Conservation (phyloP, 2,113 vertebrate species). For the Rhadina sibilatrix region DNA sequence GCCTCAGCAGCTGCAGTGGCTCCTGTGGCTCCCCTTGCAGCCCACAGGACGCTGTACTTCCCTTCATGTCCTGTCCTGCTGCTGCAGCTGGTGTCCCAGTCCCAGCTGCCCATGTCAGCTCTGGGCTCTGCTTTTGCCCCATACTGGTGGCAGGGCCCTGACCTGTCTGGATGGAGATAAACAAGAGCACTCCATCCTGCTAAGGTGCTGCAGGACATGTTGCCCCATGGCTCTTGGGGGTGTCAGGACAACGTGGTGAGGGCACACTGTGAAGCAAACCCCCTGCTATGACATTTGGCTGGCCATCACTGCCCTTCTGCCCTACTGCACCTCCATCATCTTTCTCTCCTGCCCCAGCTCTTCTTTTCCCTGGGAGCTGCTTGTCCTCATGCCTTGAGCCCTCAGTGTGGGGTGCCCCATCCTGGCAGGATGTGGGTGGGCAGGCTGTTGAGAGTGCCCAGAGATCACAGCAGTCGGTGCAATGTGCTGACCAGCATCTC, state of each 20-base stretch:
- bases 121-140: neutral
- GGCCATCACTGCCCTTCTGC: neutral
- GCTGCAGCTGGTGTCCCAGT: neutral
- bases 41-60: neutral
- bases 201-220: fast-evolving
- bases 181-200: neutral
- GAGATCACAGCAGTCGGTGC: neutral
- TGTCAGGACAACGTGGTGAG: fast-evolving
- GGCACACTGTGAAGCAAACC: neutral
- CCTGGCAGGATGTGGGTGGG: neutral
- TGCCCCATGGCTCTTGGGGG: fast-evolving
- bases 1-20: neutral
- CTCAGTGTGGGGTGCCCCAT: fast-evolving
- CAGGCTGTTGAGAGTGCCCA: neutral
- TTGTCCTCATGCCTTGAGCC: neutral
- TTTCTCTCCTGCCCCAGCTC: neutral
- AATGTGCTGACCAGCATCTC: neutral
- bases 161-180: neutral
- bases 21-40: neutral
- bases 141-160: neutral
- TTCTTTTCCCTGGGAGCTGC: neutral
- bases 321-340: neutral
- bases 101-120: fast-evolving
- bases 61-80: neutral
- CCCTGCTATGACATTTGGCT: fast-evolving